Evolutionary conservation across 2,113 vertebrate genomes (phyloP).

Genomic region (Cynopterus brachyotis): DNA sequence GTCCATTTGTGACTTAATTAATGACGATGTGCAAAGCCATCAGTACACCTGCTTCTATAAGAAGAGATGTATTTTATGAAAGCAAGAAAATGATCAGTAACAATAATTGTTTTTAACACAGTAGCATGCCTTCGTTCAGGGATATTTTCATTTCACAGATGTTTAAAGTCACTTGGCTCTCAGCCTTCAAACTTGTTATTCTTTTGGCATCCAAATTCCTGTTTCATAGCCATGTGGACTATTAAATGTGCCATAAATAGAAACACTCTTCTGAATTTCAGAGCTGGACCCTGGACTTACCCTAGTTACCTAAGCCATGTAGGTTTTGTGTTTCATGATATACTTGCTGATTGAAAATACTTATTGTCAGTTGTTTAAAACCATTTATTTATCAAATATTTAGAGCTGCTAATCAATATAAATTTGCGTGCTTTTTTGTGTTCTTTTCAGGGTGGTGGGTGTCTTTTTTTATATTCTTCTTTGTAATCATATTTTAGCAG

Average conservation of each 20-base stretch:
- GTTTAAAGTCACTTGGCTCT: constrained; percentile 17
- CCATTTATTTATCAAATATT: background rate
- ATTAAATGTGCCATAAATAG: background rate
- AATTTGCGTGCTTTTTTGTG: background rate
- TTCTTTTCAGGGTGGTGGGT: background rate
- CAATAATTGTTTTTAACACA: background rate
- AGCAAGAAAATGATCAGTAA: constrained; percentile 25
- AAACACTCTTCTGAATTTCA: constrained; percentile 8
- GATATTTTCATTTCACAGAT: constrained; percentile 48
- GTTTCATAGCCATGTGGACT: background rate
- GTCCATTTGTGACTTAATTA: constrained; percentile 25
- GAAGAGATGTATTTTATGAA: background rate
- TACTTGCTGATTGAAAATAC: background rate
- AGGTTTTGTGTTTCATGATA: background rate
- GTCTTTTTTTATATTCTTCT: background rate
- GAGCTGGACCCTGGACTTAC: background rate
- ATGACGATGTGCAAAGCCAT: background rate
- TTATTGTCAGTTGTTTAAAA: background rate
- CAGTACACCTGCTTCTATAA: background rate
- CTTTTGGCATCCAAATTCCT: constrained; percentile 22
- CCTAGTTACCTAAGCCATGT: background rate
- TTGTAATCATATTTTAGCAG: background rate
- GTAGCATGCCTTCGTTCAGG: background rate
- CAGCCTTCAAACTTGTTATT: constrained; percentile 2
- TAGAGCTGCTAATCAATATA: background rate